These are phyloP conservation scores for Acleris literana DNA, from an alignment of 2,888 invertebrate species.

Conservation along the genomic window DNA sequence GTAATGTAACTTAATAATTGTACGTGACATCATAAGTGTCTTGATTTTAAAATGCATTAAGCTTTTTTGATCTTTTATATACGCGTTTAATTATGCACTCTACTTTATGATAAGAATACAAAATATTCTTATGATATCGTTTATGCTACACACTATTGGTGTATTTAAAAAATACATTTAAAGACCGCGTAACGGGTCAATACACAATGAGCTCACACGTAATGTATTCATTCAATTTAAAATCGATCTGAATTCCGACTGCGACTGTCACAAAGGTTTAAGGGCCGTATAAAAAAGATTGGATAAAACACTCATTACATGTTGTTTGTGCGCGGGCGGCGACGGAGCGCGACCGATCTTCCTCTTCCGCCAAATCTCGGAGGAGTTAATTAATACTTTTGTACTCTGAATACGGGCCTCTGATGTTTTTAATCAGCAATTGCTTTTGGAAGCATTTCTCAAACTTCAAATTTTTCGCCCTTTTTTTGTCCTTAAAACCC, in stretches of 20 bases:
- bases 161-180: neutral
- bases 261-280: constrained; percentile 58
- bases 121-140: too few relatives aligned
- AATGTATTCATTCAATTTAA: constrained; percentile 35
- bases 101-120: too few relatives aligned
- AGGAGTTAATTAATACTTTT: constrained; percentile 51
- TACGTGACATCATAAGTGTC: too few relatives aligned
- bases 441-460: neutral
- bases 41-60: too few relatives aligned
- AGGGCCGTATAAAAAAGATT: constrained; percentile 64
- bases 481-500: neutral
- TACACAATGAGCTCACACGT: constrained; percentile 11
- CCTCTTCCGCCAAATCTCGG: constrained; percentile 59
- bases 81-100: too few relatives aligned
- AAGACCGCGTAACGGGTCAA: neutral
- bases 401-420: constrained; percentile 20
- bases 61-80: too few relatives aligned
- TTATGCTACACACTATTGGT: too few relatives aligned
- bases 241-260: constrained; percentile 41
- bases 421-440: constrained; percentile 31
- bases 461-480: neutral
- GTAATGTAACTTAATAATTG: too few relatives aligned
- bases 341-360: constrained; percentile 63
- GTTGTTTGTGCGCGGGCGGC: constrained; percentile 61
- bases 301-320: constrained; percentile 66